Percentiles rank a stretch among this genome's conserved stretches.
These are phyloP conservation scores for Dynastes grantii DNA, from an alignment of 2,888 invertebrate species.

Conservation along the genomic window DNA sequence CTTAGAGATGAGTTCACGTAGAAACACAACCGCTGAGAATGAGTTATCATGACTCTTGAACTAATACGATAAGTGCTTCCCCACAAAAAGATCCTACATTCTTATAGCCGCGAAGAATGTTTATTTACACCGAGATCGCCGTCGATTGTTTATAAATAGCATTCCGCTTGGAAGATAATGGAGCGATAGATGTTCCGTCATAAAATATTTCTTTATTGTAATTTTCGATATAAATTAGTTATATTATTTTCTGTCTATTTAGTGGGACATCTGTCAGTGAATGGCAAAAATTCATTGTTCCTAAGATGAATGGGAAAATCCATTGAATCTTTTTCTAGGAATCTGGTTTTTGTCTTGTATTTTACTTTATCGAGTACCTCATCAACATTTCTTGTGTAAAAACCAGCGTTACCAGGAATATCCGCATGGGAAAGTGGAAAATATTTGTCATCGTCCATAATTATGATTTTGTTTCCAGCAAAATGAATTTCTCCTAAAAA, in stretches of 20 bases:
- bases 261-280: background rate
- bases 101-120: background rate
- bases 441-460: no score
- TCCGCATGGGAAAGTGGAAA: no score
- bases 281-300: background rate
- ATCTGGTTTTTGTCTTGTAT: no score
- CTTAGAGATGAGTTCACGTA: background rate
- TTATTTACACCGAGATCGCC: slow-evolving; percentile 1
- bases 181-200: background rate
- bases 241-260: background rate
- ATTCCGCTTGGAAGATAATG: background rate
- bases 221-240: background rate
- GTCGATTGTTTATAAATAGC: background rate
- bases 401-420: no score
- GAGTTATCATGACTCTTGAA: slow-evolving; percentile 50
- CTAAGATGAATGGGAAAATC: background rate
- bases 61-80: slow-evolving; percentile 36
- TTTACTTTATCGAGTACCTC: no score
- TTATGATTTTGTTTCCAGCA: no score
- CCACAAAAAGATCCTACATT: background rate
- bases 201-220: background rate
- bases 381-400: no score
- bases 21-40: background rate
- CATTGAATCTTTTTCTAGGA: no score
- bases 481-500: no score